Evolutionary conservation across 1,140 invertebrate species (phyloP).

Genomic region (Dendrolimus punctatus): DNA sequence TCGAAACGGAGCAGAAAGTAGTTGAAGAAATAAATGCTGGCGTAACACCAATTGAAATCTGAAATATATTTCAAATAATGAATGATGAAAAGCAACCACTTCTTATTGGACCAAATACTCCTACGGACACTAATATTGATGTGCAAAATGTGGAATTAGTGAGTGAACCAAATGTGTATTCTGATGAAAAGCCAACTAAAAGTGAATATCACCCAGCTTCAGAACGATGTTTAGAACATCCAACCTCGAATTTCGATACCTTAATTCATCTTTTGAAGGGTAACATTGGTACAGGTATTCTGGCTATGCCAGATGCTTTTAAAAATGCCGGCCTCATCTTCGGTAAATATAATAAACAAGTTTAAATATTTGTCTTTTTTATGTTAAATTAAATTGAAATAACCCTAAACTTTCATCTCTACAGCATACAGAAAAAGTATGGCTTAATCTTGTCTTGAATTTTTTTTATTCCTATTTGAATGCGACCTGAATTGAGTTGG

Average conservation of each 20-base stretch:
- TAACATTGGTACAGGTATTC: slow-evolving; percentile 88
- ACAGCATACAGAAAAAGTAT: too few species aligned
- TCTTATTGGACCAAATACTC: slow-evolving; percentile 56
- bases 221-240: slow-evolving; percentile 79
- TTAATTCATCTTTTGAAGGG: slow-evolving; percentile 87
- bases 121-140: slow-evolving; percentile 48
- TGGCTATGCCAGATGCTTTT: slow-evolving; percentile 90
- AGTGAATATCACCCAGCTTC: slow-evolving; percentile 75
- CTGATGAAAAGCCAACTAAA: slow-evolving; percentile 49
- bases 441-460: too few species aligned
- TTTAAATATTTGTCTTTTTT: neutral
- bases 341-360: slow-evolving; percentile 60
- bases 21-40: neutral
- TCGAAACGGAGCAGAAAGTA: neutral
- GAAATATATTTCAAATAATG: slow-evolving; percentile 36
- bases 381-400: too few species aligned
- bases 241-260: slow-evolving; percentile 86
- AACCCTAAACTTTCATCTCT: too few species aligned
- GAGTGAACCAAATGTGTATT: slow-evolving; percentile 25
- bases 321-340: slow-evolving; percentile 85
- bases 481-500: too few species aligned
- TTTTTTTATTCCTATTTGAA: too few species aligned
- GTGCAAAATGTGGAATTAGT: slow-evolving; percentile 47
- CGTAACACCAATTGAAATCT: neutral
- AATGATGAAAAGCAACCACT: slow-evolving; percentile 72